phyloP scores from a whole-genome alignment of 2,797 vertebrate genomes.

The Scarus forsteni region DNA sequence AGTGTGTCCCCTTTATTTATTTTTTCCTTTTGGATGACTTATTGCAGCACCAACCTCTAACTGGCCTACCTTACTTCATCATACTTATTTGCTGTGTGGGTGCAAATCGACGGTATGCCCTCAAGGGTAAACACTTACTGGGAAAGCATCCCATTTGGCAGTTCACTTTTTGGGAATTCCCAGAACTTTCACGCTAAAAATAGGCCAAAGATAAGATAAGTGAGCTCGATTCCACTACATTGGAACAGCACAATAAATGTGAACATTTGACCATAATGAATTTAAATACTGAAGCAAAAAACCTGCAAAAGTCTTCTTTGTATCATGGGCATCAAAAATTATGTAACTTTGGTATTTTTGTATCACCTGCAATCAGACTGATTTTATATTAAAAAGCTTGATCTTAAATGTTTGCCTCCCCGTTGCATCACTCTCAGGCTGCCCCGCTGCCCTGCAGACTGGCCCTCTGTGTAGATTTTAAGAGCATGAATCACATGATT shows the following conservation, averaged over 20 bases:
- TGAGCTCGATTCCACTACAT: background rate
- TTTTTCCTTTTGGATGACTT: too few relatives aligned
- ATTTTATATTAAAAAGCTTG: constrained; percentile 13
- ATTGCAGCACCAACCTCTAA: too few relatives aligned
- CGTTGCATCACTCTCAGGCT: constrained; percentile 44
- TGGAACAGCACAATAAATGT: background rate
- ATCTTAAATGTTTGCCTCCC: constrained; percentile 37
- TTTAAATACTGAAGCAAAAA: background rate
- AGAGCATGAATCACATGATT: constrained; percentile 35
- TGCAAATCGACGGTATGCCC: too few relatives aligned
- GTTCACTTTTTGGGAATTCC: too few relatives aligned
- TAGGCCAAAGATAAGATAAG: background rate
- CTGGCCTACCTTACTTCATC: too few relatives aligned
- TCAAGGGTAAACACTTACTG: too few relatives aligned
- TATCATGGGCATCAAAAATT: background rate
- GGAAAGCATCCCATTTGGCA: too few relatives aligned
- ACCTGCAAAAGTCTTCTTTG: background rate
- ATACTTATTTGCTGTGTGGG: too few relatives aligned
- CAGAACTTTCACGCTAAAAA: background rate
- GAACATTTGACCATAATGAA: background rate
- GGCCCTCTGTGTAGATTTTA: constrained; percentile 23
- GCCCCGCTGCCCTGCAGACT: constrained; percentile 21
- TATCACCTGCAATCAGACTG: background rate
- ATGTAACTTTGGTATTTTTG: background rate
- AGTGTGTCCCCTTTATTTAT: too few relatives aligned